Conservation (phyloP, 1,140 invertebrate genomes). For the Drosophila nigromelanica region DNA sequence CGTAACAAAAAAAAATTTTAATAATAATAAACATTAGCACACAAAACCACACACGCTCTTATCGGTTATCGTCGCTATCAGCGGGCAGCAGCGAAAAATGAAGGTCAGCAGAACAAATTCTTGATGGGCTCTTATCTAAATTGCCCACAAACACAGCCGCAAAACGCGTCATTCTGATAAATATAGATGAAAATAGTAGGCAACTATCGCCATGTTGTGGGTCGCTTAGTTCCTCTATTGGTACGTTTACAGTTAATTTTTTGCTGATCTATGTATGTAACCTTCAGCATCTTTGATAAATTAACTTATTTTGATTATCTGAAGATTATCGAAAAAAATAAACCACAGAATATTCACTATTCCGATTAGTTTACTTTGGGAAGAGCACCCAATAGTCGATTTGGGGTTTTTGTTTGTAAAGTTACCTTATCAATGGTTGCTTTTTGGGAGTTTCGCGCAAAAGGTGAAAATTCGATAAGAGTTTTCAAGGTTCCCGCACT, state of each 20-base stretch:
- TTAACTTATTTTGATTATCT: too few relatives aligned
- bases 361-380: too few relatives aligned
- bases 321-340: too few relatives aligned
- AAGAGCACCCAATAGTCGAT: conserved; percentile 11
- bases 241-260: too few relatives aligned
- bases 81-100: conserved; percentile 69
- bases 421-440: conserved; percentile 31
- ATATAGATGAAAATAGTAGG: conserved; percentile 34
- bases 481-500: conserved; percentile 63
- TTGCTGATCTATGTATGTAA: too few relatives aligned
- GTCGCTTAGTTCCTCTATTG: not conserved
- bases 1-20: conserved; percentile 67
- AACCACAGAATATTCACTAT: too few relatives aligned
- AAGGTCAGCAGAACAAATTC: conserved; percentile 82
- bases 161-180: conserved; percentile 55
- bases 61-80: conserved; percentile 61
- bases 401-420: not conserved
- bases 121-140: conserved; percentile 62
- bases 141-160: conserved; percentile 29
- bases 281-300: too few relatives aligned
- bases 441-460: conserved; percentile 75
- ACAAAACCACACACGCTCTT: conserved; percentile 37
- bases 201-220: not conserved
- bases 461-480: conserved; percentile 81
- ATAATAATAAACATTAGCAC: conserved; percentile 53